A percentile compares a stretch with the other conserved stretches of the same genome.
phyloP scores from a whole-genome alignment of 2,888 invertebrate species.

The Fragum whitleyi region DNA sequence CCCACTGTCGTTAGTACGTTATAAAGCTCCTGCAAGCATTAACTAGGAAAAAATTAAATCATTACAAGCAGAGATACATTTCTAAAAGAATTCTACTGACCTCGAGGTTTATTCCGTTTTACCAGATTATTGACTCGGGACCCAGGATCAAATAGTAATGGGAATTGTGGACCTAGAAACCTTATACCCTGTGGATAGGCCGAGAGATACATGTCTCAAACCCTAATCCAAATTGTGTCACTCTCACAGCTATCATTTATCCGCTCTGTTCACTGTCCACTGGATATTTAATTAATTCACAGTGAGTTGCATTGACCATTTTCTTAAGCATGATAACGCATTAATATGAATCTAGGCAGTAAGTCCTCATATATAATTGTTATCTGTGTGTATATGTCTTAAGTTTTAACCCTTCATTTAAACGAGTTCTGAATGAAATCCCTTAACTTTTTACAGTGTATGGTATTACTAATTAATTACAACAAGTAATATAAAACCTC shows the following conservation, averaged over 20 bases:
- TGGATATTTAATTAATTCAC: not conserved
- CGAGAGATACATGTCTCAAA: slow-evolving; percentile 16
- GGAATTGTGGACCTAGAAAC: slow-evolving; percentile 12
- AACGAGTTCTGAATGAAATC: not conserved
- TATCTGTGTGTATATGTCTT: slow-evolving; percentile 21
- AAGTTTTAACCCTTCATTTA: not conserved
- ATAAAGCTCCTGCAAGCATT: no score
- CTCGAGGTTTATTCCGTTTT: slow-evolving; percentile 4
- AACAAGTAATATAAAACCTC: no score
- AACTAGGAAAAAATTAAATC: no score
- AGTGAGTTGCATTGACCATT: not conserved
- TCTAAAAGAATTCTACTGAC: slow-evolving; percentile 3
- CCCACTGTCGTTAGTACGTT: no score
- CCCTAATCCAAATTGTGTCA: not conserved
- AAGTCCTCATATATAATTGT: slow-evolving; percentile 21
- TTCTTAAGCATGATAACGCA: slow-evolving; percentile 24
- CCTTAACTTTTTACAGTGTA: not conserved
- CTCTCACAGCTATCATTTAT: not conserved
- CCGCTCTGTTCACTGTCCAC: not conserved
- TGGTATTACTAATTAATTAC: no score
- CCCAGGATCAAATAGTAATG: slow-evolving; percentile 15
- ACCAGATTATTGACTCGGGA: slow-evolving; percentile 4
- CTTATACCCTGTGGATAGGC: slow-evolving; percentile 17
- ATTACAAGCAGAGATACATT: no score
- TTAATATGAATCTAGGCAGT: slow-evolving; percentile 17